phyloP scores from a whole-genome alignment of 2,888 invertebrate species.

The Drosophila limbata region DNA sequence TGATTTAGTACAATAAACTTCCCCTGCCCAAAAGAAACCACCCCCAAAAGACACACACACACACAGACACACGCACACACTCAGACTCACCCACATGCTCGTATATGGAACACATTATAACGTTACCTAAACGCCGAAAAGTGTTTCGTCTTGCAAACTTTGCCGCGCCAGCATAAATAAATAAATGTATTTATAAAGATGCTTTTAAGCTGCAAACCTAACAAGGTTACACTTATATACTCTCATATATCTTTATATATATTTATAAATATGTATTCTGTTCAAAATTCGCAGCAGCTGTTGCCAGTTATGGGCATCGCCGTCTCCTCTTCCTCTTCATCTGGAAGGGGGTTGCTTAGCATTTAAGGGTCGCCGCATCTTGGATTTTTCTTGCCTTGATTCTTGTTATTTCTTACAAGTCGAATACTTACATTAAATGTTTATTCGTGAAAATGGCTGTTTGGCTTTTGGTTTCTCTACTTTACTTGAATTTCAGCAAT shows the following conservation, averaged over 20 bases:
- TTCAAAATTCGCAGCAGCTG: constrained; percentile 75
- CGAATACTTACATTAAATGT: constrained; percentile 25
- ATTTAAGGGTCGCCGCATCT: constrained; percentile 71
- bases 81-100: not conserved
- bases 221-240: constrained; percentile 70
- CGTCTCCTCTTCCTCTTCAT: not conserved
- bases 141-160: constrained; percentile 71
- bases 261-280: constrained; percentile 25
- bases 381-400: constrained; percentile 11
- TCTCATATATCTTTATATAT: not conserved
- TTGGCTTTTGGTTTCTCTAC: constrained; percentile 35
- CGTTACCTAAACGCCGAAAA: constrained; percentile 56
- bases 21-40: constrained; percentile 23
- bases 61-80: constrained; percentile 14
- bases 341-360: constrained; percentile 59
- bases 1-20: constrained; percentile 71
- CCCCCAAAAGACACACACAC: constrained; percentile 16
- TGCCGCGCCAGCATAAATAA: constrained; percentile 79
- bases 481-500: constrained; percentile 47
- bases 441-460: constrained; percentile 39
- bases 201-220: constrained; percentile 80
- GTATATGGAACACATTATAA: constrained; percentile 68
- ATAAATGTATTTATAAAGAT: constrained; percentile 81
- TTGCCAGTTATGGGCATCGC: constrained; percentile 64
- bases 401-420: constrained; percentile 2